A percentile compares a stretch with the other conserved stretches of the same genome.
Evolutionary conservation across 2,888 invertebrate species (phyloP).

Genomic region (Drosophila fungiperda): DNA sequence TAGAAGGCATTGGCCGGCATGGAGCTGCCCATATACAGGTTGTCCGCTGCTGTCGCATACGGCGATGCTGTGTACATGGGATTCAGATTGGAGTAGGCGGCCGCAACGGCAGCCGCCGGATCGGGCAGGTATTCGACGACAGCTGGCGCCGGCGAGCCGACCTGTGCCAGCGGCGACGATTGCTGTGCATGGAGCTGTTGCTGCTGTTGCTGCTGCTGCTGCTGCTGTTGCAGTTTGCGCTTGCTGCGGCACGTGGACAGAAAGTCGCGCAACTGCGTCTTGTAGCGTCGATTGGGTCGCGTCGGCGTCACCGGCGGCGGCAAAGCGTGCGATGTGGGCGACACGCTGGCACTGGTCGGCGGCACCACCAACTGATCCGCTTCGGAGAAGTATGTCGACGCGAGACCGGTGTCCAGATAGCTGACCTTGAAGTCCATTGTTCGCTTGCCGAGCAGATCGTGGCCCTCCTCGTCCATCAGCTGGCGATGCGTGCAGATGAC

Average conservation of each 20-base stretch:
- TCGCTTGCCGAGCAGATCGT: slow-evolving; percentile 97
- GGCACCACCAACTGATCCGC: slow-evolving; percentile 90
- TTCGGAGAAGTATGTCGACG: slow-evolving; percentile 95
- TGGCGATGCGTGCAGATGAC: slow-evolving; percentile 99
- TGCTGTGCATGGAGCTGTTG: slow-evolving; percentile 82
- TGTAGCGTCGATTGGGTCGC: slow-evolving; percentile 94
- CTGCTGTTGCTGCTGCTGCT: slow-evolving; percentile 74
- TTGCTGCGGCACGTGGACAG: slow-evolving; percentile 95
- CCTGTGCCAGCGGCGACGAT: slow-evolving; percentile 84
- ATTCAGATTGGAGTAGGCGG: slow-evolving; percentile 92
- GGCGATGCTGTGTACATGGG: slow-evolving; percentile 91
- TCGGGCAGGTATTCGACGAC: slow-evolving; percentile 86
- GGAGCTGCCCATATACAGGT: slow-evolving; percentile 85
- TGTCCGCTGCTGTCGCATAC: slow-evolving; percentile 89
- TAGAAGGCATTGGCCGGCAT: slow-evolving; percentile 89
- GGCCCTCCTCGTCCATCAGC: slow-evolving; percentile 99
- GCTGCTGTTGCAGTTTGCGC: slow-evolving; percentile 87
- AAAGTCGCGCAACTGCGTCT: slow-evolving; percentile 96
- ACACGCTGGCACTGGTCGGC: slow-evolving; percentile 84
- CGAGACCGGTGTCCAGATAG: slow-evolving; percentile 96
- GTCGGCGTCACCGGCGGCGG: slow-evolving; percentile 89
- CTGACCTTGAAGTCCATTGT: slow-evolving; percentile 99
- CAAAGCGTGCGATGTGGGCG: slow-evolving; percentile 85
- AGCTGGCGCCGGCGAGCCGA: slow-evolving; percentile 84
- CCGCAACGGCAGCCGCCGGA: slow-evolving; percentile 88